Base-by-base conservation (phyloP, 2,888 invertebrate genomes). In the Andrena trimmerana region DNA sequence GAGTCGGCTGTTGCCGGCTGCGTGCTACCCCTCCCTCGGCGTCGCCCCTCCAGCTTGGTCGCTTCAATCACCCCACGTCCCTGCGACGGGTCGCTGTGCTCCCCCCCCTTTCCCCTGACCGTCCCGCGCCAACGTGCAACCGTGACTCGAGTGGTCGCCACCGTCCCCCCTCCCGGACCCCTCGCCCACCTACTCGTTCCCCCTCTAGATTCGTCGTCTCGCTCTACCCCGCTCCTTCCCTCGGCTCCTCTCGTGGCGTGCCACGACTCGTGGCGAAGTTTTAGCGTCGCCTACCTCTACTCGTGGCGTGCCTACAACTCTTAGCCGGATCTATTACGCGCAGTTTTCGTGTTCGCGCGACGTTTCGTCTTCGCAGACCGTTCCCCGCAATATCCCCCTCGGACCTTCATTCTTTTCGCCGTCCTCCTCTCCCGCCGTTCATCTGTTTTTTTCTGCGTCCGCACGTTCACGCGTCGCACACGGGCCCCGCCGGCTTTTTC, bases 211-310 rank as follows among this genome's bases (percentile, higher is more conserved):
- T 59, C 48, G 52, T 31, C 83, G 63, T 71, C 74, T 62, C 68
- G 54, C 54, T 72, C 60, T 10, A 52, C 71, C 68, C 60, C 68
- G 54, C 67, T 13, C 75, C 72, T 59, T 62, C 81, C 81, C 79
- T 13, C 63, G 50, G 36, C 63, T 60, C 66, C 59, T 78, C 78
- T 71, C 82, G 81, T 86, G 85, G 80, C 81, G 81, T 85, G 83
- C 82, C 88, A 82, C 88, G 90, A 92, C 92, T 92, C 92, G 92
- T 91, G 92, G 91, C 89, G 86, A 92, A 92, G 91, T 92, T 93
- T 92, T 90, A 92, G 90, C 93, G 90, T 92, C 91, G 90, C 88
- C 74, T 88, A 88, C 84, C 86, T 88, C 88, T 89, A 90, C 90
- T 90, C 90, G 91, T 90, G 89, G 90, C 91, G 90, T 91, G 88